Evolutionary conservation across 2,797 vertebrate species (phyloP).

Genomic region (Syngnathus acus): DNA sequence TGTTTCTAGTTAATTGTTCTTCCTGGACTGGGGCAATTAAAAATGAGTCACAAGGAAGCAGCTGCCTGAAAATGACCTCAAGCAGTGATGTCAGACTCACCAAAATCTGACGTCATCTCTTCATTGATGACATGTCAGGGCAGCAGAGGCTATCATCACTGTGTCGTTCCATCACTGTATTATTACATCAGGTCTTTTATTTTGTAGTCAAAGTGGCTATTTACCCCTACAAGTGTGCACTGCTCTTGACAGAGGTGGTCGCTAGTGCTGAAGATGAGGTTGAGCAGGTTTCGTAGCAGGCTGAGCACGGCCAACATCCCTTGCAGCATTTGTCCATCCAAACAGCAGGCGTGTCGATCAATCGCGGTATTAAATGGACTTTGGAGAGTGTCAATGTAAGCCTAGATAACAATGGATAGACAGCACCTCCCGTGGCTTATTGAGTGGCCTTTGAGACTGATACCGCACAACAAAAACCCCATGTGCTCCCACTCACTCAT

Average conservation of each 20-base stretch:
- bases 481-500: conserved; percentile 21
- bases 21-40: background rate
- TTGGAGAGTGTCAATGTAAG: conserved; percentile 29
- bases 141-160: too few relatives aligned
- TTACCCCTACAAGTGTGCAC: background rate
- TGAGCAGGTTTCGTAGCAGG: conserved; percentile 15
- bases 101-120: background rate
- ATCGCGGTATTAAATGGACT: conserved; percentile 33
- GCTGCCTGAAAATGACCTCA: conserved; percentile 1
- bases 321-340: conserved; percentile 13
- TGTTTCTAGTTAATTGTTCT: background rate
- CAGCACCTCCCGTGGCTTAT: conserved; percentile 44
- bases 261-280: conserved; percentile 15
- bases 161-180: background rate
- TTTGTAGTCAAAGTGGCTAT: conserved; percentile 20
- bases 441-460: conserved; percentile 27
- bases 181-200: conserved; percentile 21
- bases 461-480: background rate
- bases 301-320: conserved; percentile 9
- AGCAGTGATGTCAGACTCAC: background rate
- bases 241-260: conserved; percentile 18
- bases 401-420: conserved; percentile 26
- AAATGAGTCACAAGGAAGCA: background rate
- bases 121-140: background rate
- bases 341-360: conserved; percentile 36